These are phyloP conservation scores for Smutsia gigantea DNA, from an alignment of 2,797 vertebrate species.

Conservation along the genomic window DNA sequence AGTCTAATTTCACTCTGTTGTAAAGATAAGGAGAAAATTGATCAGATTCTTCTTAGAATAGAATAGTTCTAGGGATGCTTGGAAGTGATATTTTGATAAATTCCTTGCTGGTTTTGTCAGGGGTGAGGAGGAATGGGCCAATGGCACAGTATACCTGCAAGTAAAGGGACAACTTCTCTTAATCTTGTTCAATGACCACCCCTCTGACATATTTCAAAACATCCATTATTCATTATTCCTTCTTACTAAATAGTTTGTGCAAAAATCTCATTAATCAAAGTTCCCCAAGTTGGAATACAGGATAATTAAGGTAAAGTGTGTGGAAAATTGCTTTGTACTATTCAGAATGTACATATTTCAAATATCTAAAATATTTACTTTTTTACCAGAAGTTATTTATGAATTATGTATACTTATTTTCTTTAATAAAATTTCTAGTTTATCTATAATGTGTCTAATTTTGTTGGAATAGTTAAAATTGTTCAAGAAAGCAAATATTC, in stretches of 20 bases:
- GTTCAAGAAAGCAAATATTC: not conserved
- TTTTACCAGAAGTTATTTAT: not conserved
- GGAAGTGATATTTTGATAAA: constrained; percentile 29
- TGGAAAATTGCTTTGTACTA: not conserved
- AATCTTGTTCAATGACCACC: not conserved
- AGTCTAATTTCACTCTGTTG: not conserved
- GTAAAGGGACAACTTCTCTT: not conserved
- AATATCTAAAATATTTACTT: not conserved
- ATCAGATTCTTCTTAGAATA: not conserved
- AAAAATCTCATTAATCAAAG: constrained; percentile 15
- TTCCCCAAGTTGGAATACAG: not conserved
- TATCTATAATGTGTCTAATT: not conserved
- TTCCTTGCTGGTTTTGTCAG: not conserved
- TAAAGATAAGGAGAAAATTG: not conserved
- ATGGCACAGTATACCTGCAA: not conserved
- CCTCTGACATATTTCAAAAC: not conserved
- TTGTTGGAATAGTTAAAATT: not conserved
- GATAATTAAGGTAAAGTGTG: not conserved
- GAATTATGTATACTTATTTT: not conserved
- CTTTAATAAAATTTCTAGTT: not conserved
- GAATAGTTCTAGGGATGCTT: constrained; percentile 10
- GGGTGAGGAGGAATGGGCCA: not conserved
- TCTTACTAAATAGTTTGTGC: not conserved
- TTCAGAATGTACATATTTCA: not conserved
- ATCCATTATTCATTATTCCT: not conserved